Evolutionary conservation across 2,888 invertebrate genomes (phyloP), one percentile per base, ranked within the genome.

Genomic region (Tubulanus polymorphus): DNA sequence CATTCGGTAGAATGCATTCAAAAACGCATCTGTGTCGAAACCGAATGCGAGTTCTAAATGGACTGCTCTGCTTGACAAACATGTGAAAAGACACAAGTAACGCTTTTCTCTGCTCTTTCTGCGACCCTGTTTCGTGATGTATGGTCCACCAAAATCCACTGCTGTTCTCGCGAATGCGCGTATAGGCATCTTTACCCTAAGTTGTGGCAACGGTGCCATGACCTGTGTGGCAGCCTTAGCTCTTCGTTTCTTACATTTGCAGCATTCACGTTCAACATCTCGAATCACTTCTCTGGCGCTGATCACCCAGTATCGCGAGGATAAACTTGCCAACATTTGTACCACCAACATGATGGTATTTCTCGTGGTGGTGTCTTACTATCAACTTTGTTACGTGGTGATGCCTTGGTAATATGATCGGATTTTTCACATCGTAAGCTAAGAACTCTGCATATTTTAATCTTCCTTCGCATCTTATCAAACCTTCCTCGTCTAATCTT

Each of bases 61-160:
- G 8, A 63, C 54, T 28, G 63, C 60, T 37, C 63, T 49, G 5
- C 55, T 45, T 0, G 51, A 37, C 3, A 62, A n/a, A 46, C 63
- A 65, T 5, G 63, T 64, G 26, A 65, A 65, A 3, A 64, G 28
- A 29, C 59, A 60, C 29, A 62, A 23, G 35, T 60, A 64, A 3
- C 64, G 32, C 46, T 62, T 64, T 23, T 41, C 20, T 29, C 59
- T 23, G 3, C 51, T 12, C 47, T 57, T 62, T 3, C 62, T 59
- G 8, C 56, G 23, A 2, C 61, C 62, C 56, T 28, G 53, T 3
- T 15, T 23, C 12, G 41, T 41, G 15, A 41, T 10, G 12, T 41
- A 55, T 2, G 55, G 52, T 1, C 55, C 55, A 26, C 15, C 54
- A 23, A 18, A 55, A 28, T 55, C 55, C 1, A 55, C 52, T 1